phyloP scores from a whole-genome alignment of 2,113 vertebrate species.

The Globicephala melas region DNA sequence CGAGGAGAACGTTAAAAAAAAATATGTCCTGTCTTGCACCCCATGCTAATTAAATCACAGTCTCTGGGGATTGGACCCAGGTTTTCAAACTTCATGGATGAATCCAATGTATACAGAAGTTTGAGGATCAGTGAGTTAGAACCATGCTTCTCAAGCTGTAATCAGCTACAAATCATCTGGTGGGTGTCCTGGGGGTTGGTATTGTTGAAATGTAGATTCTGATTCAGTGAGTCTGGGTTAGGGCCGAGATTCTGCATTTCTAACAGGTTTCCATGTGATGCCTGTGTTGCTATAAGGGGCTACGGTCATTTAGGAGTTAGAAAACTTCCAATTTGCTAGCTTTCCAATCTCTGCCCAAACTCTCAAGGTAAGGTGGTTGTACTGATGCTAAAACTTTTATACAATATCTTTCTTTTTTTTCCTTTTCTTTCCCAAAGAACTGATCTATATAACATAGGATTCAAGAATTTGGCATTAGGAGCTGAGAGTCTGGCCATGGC shows the following conservation, averaged over 20 bases:
- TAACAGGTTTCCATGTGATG: background rate
- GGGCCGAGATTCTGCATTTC: too few species aligned
- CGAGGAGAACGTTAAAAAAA: background rate
- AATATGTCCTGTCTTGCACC: background rate
- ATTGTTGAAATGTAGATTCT: background rate
- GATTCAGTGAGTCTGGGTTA: background rate
- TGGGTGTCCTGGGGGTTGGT: background rate
- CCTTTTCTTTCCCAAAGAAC: background rate
- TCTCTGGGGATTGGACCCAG: background rate
- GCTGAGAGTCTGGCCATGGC: background rate
- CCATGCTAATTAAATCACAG: background rate
- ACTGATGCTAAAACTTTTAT: background rate
- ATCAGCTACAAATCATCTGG: background rate
- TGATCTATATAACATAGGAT: background rate
- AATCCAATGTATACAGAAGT: background rate
- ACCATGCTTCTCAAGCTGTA: background rate
- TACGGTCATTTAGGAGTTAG: too few species aligned
- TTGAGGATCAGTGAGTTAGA: background rate
- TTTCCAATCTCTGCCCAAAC: background rate
- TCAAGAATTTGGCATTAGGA: background rate
- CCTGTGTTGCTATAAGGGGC: fast-evolving
- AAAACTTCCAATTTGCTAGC: background rate
- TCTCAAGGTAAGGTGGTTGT: background rate
- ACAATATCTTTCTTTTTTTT: background rate
- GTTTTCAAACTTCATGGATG: background rate